Conservation (phyloP, 2,797 vertebrate species). For the Threskiornis aethiopicus region DNA sequence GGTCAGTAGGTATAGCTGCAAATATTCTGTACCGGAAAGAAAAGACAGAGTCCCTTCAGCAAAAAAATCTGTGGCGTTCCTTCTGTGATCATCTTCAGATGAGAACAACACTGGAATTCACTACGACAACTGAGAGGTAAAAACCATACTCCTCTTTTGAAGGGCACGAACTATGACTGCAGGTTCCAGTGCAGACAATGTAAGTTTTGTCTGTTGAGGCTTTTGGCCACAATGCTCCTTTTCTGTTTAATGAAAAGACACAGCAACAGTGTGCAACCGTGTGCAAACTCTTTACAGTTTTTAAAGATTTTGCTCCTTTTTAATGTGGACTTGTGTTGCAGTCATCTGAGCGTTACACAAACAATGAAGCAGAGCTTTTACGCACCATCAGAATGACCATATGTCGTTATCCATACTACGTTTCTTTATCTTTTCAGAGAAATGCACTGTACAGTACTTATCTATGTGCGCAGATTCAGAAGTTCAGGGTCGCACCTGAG, state of each 20-base stretch:
- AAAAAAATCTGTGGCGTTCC: not conserved
- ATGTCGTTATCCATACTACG: not conserved
- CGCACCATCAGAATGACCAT: not conserved
- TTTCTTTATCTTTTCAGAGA: not conserved
- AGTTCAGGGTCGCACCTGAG: not conserved
- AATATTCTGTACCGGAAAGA: not conserved
- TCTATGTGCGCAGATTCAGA: not conserved
- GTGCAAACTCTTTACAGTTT: not conserved
- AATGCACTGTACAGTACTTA: not conserved
- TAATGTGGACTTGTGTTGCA: not conserved
- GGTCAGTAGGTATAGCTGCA: not conserved
- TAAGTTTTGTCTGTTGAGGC: not conserved
- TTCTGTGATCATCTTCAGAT: not conserved
- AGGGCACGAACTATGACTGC: not conserved
- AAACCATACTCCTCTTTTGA: not conserved
- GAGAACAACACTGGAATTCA: not conserved
- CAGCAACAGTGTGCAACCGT: not conserved
- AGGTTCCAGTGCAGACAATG: fast-evolving
- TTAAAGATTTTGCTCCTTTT: not conserved
- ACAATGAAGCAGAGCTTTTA: not conserved
- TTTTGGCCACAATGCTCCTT: not conserved
- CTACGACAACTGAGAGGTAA: not conserved
- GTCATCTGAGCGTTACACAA: not conserved
- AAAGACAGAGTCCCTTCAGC: not conserved
- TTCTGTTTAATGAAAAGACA: not conserved